phyloP scores from a whole-genome alignment of 2,113 vertebrate genomes.

The Ictidomys tridecemlineatus region DNA sequence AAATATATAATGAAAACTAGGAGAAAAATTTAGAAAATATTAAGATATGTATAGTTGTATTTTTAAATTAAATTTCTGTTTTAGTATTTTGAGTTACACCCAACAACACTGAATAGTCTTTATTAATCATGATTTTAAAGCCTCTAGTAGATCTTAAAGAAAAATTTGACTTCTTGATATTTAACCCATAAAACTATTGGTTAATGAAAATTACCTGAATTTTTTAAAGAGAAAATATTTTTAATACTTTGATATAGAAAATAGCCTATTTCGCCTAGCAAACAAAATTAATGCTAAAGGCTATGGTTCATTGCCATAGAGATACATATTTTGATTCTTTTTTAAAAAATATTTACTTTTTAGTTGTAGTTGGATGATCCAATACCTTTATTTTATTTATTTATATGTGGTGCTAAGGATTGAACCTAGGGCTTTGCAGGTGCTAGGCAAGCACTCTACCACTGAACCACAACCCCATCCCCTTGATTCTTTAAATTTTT shows the following conservation, averaged over 20 bases:
- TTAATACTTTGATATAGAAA: neutral
- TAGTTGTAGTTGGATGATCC: no score
- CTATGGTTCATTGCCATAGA: neutral
- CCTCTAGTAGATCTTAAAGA: neutral
- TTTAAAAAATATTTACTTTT: no score
- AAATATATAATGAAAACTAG: neutral
- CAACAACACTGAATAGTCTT: neutral
- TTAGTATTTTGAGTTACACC: slow-evolving; percentile 5
- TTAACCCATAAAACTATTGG: neutral
- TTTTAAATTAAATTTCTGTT: slow-evolving; percentile 17
- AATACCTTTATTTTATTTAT: no score
- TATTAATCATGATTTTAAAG: slow-evolving; percentile 1
- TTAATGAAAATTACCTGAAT: neutral
- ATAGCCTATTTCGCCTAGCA: neutral
- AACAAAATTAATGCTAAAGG: slow-evolving; percentile 8
- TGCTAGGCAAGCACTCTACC: no score
- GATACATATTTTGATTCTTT: neutral
- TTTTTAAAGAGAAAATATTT: neutral
- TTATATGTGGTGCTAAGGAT: no score
- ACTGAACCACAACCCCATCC: no score
- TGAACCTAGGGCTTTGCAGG: no score
- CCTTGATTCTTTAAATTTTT: no score
- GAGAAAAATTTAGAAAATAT: neutral
- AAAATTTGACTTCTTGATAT: slow-evolving; percentile 2
- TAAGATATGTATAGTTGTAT: neutral